Conservation (phyloP, 1,140 invertebrate species). For the Mylabris phalerata region DNA sequence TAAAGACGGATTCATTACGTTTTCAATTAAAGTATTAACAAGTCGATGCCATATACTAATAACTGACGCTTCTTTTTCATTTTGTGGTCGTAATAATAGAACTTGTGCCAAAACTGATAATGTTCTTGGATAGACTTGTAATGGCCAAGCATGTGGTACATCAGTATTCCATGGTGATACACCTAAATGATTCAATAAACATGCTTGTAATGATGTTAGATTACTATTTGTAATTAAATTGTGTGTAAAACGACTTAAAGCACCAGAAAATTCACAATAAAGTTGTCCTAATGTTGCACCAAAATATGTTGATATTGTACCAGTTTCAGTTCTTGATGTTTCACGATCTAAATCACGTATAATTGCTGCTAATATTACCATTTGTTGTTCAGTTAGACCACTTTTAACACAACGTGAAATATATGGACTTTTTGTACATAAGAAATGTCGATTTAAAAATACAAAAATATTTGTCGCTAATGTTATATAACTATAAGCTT, state of each 20-base stretch:
- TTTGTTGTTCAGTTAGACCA: constrained; percentile 66
- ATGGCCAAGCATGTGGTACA: constrained; percentile 60
- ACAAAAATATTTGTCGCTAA: constrained; percentile 71
- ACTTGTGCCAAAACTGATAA: constrained; percentile 70
- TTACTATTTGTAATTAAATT: constrained; percentile 70
- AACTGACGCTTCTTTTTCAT: constrained; percentile 80
- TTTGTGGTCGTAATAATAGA: constrained; percentile 70
- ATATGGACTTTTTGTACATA: constrained; percentile 54
- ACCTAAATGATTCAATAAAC: constrained; percentile 65
- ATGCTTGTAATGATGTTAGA: constrained; percentile 63
- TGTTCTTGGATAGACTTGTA: constrained; percentile 76
- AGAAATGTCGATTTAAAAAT: constrained; percentile 54
- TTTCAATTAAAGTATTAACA: constrained; percentile 78
- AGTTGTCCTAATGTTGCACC: constrained; percentile 61
- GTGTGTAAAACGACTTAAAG: constrained; percentile 75
- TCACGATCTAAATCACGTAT: constrained; percentile 82
- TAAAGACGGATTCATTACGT: constrained; percentile 56
- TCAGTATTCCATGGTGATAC: constrained; percentile 65
- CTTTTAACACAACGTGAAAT: constrained; percentile 52
- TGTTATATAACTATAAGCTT: constrained; percentile 80
- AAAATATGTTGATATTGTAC: constrained; percentile 70
- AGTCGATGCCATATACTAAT: constrained; percentile 86
- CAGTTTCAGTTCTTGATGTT: constrained; percentile 69
- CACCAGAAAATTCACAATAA: constrained; percentile 70
- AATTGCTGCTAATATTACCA: constrained; percentile 73